phyloP scores from a whole-genome alignment of 2,888 invertebrate genomes.

The Neria commutata region DNA sequence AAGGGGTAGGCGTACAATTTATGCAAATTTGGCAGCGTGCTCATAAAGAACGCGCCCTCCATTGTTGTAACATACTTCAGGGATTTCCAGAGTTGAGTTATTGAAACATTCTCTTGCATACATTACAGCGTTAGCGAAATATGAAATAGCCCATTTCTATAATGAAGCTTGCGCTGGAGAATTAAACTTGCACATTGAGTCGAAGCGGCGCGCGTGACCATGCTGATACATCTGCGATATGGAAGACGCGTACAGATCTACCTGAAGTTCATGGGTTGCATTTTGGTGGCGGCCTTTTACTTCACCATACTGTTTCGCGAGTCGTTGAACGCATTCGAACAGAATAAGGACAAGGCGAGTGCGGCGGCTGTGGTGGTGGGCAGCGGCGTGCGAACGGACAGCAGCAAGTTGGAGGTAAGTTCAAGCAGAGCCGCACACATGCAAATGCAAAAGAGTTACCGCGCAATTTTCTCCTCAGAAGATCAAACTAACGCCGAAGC shows the following conservation, averaged over 20 bases:
- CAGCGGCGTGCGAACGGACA: background rate
- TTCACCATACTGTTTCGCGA: slow-evolving; percentile 58
- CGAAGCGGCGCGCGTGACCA: slow-evolving; percentile 32
- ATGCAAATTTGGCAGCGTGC: too few species aligned
- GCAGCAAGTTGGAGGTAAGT: background rate
- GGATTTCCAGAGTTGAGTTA: too few species aligned
- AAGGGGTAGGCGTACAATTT: too few species aligned
- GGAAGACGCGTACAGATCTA: slow-evolving; percentile 55
- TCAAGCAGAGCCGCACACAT: background rate
- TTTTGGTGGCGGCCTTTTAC: slow-evolving; percentile 54
- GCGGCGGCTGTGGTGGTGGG: background rate
- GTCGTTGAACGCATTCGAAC: slow-evolving; percentile 58
- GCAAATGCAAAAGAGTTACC: background rate
- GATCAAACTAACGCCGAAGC: slow-evolving; percentile 40
- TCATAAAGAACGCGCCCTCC: too few species aligned
- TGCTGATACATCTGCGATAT: slow-evolving; percentile 54
- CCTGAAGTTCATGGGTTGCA: slow-evolving; percentile 53
- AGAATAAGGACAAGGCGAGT: slow-evolving; percentile 49
- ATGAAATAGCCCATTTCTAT: too few species aligned
- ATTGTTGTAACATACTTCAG: too few species aligned
- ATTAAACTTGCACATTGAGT: too few species aligned
- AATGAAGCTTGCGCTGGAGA: too few species aligned
- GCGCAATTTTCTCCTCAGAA: slow-evolving; percentile 21
- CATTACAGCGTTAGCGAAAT: too few species aligned
- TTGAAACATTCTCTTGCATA: too few species aligned